These are phyloP conservation scores for Salvator merianae DNA, from an alignment of 2,113 vertebrate genomes.

Conservation along the genomic window DNA sequence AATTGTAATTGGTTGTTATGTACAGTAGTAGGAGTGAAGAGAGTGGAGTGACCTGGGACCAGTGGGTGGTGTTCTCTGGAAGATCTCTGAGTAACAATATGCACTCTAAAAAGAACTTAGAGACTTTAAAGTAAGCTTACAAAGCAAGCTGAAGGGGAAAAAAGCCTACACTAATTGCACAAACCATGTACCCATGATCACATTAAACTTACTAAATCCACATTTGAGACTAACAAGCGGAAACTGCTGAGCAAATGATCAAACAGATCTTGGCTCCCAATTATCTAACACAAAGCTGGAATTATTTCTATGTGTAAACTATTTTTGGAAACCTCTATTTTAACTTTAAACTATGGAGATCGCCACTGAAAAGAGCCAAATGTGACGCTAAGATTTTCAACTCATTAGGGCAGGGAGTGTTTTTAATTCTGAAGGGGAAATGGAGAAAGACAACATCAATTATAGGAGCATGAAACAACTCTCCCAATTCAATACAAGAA, in stretches of 20 bases:
- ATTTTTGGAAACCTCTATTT: conserved; percentile 64
- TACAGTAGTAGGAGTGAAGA: conserved; percentile 28
- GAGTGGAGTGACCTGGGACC: conserved; percentile 11
- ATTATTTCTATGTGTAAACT: conserved; percentile 65
- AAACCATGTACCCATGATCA: conserved; percentile 50
- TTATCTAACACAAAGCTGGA: conserved; percentile 66
- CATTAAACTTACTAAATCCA: conserved; percentile 54
- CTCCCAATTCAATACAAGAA: background rate
- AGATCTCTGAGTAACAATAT: conserved; percentile 28
- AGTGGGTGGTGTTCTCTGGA: conserved; percentile 33
- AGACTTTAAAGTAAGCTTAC: background rate
- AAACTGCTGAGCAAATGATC: conserved; percentile 39
- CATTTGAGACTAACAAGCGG: conserved; percentile 56
- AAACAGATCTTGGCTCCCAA: conserved; percentile 41
- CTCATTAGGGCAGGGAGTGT: conserved; percentile 32
- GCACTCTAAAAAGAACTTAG: conserved; percentile 27
- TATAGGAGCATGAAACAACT: conserved; percentile 2
- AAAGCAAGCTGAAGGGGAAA: conserved; percentile 34
- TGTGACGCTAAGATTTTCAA: conserved; percentile 45
- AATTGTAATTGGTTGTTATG: conserved; percentile 20
- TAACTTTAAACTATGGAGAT: conserved; percentile 52
- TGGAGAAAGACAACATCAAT: conserved; percentile 12
- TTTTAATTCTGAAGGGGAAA: conserved; percentile 40
- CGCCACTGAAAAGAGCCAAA: conserved; percentile 41
- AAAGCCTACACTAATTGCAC: conserved; percentile 30